phyloP scores from a whole-genome alignment of 23 tunicate species.

The Aplidium turbinatum region DNA sequence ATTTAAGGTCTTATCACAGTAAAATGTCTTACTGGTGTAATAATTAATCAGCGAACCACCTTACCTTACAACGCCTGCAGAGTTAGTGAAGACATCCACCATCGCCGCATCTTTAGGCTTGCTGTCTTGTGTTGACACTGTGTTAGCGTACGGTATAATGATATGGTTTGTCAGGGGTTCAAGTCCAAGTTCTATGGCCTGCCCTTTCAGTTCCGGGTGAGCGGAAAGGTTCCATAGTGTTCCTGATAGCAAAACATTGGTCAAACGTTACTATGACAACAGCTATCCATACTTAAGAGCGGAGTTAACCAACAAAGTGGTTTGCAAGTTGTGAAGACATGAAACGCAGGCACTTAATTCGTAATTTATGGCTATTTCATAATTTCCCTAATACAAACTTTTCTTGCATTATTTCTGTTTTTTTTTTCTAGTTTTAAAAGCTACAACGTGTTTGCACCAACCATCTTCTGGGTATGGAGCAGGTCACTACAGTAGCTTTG shows the following conservation, averaged over 20 bases:
- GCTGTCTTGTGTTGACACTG: constrained; percentile 47
- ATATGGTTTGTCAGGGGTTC: constrained; percentile 77
- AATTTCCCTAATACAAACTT: no score
- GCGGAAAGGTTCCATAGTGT: constrained; percentile 96
- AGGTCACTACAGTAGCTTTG: no score
- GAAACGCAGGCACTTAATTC: no score
- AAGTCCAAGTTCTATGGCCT: constrained; percentile 78
- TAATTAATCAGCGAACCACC: not conserved
- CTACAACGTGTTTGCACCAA: no score
- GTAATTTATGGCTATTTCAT: not conserved
- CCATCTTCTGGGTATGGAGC: no score
- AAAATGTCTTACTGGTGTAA: no score
- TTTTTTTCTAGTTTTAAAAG: no score
- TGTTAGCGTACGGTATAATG: constrained; percentile 84
- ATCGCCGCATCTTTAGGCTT: constrained; percentile 64
- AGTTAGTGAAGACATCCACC: constrained; percentile 80
- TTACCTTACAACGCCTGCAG: constrained; percentile 79
- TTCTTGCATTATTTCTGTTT: no score
- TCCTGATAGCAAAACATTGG: constrained; percentile 34
- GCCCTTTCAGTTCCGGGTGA: constrained; percentile 83
- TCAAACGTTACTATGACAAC: not conserved
- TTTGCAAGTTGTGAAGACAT: no score
- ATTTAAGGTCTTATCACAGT: no score
- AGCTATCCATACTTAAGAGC: not conserved
- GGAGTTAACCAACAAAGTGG: not conserved